phyloP scores from a whole-genome alignment of 2,888 invertebrate species.

The Mallateleia sp. region DNA sequence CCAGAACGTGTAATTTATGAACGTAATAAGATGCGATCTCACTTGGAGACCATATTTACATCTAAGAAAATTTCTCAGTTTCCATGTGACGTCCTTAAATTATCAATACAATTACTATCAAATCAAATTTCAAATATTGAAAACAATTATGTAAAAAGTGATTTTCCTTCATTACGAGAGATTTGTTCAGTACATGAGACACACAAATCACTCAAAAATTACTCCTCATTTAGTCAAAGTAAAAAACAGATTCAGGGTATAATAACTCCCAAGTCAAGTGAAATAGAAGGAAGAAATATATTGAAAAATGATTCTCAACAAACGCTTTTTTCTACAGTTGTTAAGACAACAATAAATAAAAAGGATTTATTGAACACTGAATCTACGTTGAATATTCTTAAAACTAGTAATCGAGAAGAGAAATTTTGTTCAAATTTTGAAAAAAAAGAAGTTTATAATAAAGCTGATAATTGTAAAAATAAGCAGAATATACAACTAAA shows the following conservation, averaged over 20 bases:
- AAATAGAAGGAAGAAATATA: too few relatives aligned
- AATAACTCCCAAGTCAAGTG: too few relatives aligned
- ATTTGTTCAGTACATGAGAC: not conserved
- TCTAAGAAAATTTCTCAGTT: slow-evolving; percentile 7
- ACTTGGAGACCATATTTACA: slow-evolving; percentile 15
- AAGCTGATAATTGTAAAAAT: too few relatives aligned
- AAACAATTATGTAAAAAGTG: not conserved
- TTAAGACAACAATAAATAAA: too few relatives aligned
- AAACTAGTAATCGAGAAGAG: too few relatives aligned
- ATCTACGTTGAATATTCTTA: too few relatives aligned
- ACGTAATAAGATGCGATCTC: slow-evolving; percentile 66
- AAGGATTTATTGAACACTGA: too few relatives aligned
- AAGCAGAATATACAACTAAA: too few relatives aligned
- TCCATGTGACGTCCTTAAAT: slow-evolving; percentile 9
- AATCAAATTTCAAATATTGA: not conserved
- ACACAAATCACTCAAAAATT: not conserved
- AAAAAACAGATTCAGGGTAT: not conserved
- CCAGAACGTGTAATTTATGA: slow-evolving; percentile 27
- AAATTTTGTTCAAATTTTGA: too few relatives aligned
- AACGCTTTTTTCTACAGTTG: too few relatives aligned
- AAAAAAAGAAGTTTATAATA: too few relatives aligned
- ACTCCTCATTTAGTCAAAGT: not conserved
- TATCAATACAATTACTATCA: not conserved
- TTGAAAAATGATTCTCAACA: too few relatives aligned
- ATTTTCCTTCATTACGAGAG: not conserved